Percentiles rank a stretch among this genome's conserved stretches.
These are phyloP conservation scores for Condylura cristata DNA, from an alignment of 2,113 vertebrate genomes.

Conservation along the genomic window DNA sequence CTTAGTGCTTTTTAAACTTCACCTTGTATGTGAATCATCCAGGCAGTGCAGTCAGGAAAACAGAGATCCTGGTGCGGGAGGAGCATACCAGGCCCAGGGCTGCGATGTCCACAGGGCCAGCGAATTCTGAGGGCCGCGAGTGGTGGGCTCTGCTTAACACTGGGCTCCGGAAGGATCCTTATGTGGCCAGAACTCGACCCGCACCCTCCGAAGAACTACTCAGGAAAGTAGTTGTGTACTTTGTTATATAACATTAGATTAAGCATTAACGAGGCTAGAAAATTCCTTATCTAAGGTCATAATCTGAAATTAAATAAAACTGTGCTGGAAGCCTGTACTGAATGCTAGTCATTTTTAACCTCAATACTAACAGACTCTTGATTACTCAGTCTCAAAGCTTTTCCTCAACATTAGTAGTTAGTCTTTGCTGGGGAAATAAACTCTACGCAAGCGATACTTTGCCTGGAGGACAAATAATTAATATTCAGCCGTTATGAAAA, in stretches of 20 bases:
- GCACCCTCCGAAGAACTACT: too few relatives aligned
- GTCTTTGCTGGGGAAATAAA: conserved; percentile 40
- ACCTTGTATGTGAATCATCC: neutral
- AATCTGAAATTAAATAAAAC: conserved; percentile 82
- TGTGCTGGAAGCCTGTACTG: conserved; percentile 64
- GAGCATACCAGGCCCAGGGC: too few relatives aligned
- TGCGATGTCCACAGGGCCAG: too few relatives aligned
- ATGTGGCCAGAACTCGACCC: too few relatives aligned
- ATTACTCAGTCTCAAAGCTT: conserved; percentile 65
- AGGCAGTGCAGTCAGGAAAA: too few relatives aligned
- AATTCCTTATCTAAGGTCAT: conserved; percentile 82
- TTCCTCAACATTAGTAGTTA: conserved; percentile 59
- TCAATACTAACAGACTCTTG: conserved; percentile 67
- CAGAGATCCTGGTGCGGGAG: neutral
- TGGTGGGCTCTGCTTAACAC: too few relatives aligned
- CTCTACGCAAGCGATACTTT: conserved; percentile 58
- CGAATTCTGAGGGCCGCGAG: too few relatives aligned
- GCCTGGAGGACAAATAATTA: conserved; percentile 51
- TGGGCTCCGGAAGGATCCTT: too few relatives aligned
- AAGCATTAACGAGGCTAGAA: conserved; percentile 83
- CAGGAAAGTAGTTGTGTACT: conserved; percentile 70
- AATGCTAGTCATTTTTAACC: conserved; percentile 69
- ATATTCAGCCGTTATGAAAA: neutral
- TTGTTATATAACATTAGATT: conserved; percentile 82
- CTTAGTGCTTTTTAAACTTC: neutral